Base-by-base conservation (phyloP, 2,113 vertebrate genomes). In the Megaptera novaeangliae region DNA sequence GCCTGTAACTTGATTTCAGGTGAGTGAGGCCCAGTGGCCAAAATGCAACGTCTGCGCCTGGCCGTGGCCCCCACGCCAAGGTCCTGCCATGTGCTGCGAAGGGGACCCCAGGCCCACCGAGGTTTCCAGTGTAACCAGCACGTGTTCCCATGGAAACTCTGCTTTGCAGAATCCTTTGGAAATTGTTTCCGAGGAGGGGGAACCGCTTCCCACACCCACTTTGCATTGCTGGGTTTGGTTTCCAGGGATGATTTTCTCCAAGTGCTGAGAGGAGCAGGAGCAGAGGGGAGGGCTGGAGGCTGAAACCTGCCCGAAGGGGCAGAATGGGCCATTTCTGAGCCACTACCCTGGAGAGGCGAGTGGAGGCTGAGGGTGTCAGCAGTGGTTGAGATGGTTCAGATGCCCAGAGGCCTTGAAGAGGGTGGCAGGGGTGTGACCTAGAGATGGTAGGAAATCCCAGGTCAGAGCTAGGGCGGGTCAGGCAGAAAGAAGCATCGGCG, bases 111-210 rank as follows among this genome's bases (percentile, higher is more conserved):
- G 72, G 39, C 83, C 94, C 63, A n/a, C 39, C 0, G 2, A 57
- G 81, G 71, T 55, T 75, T 61, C 44, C 4, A 23, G 23, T 46
- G 77, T 44, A 77, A 29, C 49, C 13, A 10, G 41, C 85, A 72
- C 41, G 9, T 27, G 94, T 98, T 98, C 96, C 96, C 94, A 96
- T 98, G 98, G 98, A 97, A 97, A 98, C 97, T 94, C 96, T 49
- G 92, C 94, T 63, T n/a, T 25, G 27, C 83, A 84, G 92, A 95
- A 84, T 91, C 92, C 86, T 96, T 87, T 96, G 94, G 95, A 97
- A 94, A 82, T 57, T 46, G 39, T 87, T 88, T 68, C 49, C 15
- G 25, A 41, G 81, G 94, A 25, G 86, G 57, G 74, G 52, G n/a
- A 8, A 1, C 72, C 0, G 9, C 86, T 91, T 77, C 86, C 83